These are phyloP conservation scores for Aphelenchoides besseyi DNA, from an alignment of 1,140 invertebrate genomes.

Conservation along the genomic window DNA sequence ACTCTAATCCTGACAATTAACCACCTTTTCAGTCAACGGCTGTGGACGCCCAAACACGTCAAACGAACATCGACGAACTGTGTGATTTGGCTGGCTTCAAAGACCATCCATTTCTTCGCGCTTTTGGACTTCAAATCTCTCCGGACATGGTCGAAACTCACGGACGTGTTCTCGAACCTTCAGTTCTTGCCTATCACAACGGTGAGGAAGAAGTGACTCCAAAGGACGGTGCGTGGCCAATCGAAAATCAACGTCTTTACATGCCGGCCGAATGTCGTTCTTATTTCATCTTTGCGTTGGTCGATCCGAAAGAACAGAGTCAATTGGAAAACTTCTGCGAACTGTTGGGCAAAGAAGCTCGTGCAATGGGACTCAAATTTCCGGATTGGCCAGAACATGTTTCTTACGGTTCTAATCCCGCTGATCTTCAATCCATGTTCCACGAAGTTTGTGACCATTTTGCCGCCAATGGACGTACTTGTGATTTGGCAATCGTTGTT, in stretches of 20 bases:
- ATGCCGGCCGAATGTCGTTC: conserved; percentile 42
- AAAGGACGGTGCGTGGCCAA: conserved; percentile 51
- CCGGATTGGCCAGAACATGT: conserved; percentile 52
- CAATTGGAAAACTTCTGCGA: conserved; percentile 45
- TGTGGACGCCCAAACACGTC: conserved; percentile 50
- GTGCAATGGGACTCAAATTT: conserved; percentile 44
- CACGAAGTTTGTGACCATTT: conserved; percentile 38
- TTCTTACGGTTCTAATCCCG: conserved; percentile 40
- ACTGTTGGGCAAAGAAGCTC: conserved; percentile 32
- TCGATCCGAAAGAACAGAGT: conserved; percentile 44
- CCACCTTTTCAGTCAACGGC: conserved; percentile 40
- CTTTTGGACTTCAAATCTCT: conserved; percentile 77
- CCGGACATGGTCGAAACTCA: conserved; percentile 98
- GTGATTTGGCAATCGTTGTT: conserved; percentile 53
- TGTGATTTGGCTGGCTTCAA: conserved; percentile 32
- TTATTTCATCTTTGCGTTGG: conserved; percentile 45
- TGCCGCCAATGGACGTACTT: conserved; percentile 25
- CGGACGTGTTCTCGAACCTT: conserved; percentile 88
- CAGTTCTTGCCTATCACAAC: conserved; percentile 82
- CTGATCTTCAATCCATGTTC: conserved; percentile 45
- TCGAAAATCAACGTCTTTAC: conserved; percentile 50
- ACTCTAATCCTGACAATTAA: background rate
- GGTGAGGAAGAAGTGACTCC: conserved; percentile 34
- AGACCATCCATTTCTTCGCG: conserved; percentile 46
- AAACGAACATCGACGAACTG: conserved; percentile 43